Evolutionary conservation across 2,113 vertebrate species (phyloP), one percentile per base, ranked within the genome.

Genomic region (Nothocercus nigrocapillus): DNA sequence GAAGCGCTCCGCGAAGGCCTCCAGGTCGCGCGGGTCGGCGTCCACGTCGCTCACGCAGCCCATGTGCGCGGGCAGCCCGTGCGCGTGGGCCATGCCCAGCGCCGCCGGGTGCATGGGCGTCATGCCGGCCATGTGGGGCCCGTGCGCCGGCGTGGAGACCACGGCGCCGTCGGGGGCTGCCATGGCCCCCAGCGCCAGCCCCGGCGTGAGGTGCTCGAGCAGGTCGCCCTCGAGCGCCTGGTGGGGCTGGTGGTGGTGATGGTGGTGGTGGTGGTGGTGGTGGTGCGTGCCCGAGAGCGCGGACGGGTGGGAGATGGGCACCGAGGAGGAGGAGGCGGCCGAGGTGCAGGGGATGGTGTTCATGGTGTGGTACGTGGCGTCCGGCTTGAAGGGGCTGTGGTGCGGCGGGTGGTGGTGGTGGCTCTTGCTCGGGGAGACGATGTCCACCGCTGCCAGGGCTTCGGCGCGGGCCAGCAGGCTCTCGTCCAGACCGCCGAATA

Each of bases 401-500:
- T 99, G 99, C 91, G 99, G 99, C 95, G 99, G 99, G 90, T 98
- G 98, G 97, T 99, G 99, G 93, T 99, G 99, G 98, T 99, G 99
- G 98, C 98, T 99, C 98, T 99, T 99, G 98, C 97, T 99, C 97
- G 99, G 99, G 95, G 99, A 99, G 97, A 98, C 99, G 98, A 99
- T 99, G 98, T 99, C 99, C 99, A 99, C 99, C 94, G 99, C 99
- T 97, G 99, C 99, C 98, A 99, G 98, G 98, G 99, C 99, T 98
- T 99, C 99, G 85, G 99, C 99, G 94, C 99, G 99, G 98, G 99
- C 99, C 99, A 99, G 98, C 98, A 99, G 98, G 98, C 99, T 99
- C 99, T 99, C 99, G 98, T 99, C 99, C 98, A 99, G 99, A 97
- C 99, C 99, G 95, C 99, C 99, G 98, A 99, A 99, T 99, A 99